Evolutionary conservation across 2,113 vertebrate genomes (phyloP), one percentile per base, ranked within the genome.

Genomic region (Chamaea fasciata): DNA sequence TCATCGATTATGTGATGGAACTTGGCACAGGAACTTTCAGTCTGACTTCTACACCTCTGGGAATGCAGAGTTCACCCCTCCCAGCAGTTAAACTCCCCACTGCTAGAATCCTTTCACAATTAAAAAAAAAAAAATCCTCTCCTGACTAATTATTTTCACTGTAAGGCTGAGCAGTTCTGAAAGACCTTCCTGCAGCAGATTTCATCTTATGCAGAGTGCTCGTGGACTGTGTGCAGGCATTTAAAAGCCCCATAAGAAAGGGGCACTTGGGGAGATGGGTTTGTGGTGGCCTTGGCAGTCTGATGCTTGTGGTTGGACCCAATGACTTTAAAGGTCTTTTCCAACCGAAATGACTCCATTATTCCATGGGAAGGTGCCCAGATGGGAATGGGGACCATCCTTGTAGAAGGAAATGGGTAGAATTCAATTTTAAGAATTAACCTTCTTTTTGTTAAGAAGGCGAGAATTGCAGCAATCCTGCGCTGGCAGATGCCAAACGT

Each of bases 211-310:
- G 50, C 13, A 37, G 46, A 23, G 33, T 6, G 9, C 39, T 71
- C 21, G 52, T 35, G 37, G 52, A 17, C 47, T 67, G 33, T 28
- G 57, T 22, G 70, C 7, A 24, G 62, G 19, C 28, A 28, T 60
- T 47, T 35, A 20, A 70, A 65, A 41, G 30, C 41, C 3, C 0
- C 18, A 5, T 7, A n/a, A n/a, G 37, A n/a, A n/a, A 2, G 13
- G 14, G 47, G 39, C 5, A 10, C 18, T 22, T 31, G 19, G 55
- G 39, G 39, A n/a, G 11, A 7, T 5, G 52, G 27, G 50, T 28
- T 28, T 28, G 15, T 52, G 50, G 26, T 52, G 50, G 50, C 50
- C 26, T 52, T 50, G 49, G 49, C 47, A 23, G 47, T 47, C 22
- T 47, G 13, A 12, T 13, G 47, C 24, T 50, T 50, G 26, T 50